Percentiles rank a stretch among this genome's conserved stretches.
These are phyloP conservation scores for Alca torda DNA, from an alignment of 2,797 vertebrate genomes.

Conservation along the genomic window DNA sequence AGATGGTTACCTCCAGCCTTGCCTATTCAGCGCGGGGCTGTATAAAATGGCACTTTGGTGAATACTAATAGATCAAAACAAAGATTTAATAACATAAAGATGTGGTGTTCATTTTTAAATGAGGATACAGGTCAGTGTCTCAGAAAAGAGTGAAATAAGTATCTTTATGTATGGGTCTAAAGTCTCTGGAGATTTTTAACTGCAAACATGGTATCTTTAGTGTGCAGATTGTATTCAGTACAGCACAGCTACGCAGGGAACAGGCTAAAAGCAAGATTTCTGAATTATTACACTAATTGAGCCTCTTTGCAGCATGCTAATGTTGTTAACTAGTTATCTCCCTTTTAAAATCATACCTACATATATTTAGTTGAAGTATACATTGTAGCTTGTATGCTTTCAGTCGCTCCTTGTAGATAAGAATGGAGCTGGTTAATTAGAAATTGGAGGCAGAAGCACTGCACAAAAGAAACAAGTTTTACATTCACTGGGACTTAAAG, in stretches of 20 bases:
- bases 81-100: constrained; percentile 83
- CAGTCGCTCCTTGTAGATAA: constrained; percentile 12
- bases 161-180: constrained; percentile 77
- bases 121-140: constrained; percentile 79
- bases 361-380: constrained; percentile 6
- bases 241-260: constrained; percentile 52
- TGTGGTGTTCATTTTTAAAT: constrained; percentile 80
- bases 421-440: constrained; percentile 57
- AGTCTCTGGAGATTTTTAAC: constrained; percentile 76
- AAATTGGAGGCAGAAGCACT: constrained; percentile 36
- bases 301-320: constrained; percentile 23
- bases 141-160: constrained; percentile 75
- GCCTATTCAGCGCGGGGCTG: constrained; percentile 75
- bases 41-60: constrained; percentile 81
- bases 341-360: constrained; percentile 44
- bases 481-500: constrained; percentile 38
- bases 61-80: constrained; percentile 84
- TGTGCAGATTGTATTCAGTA: constrained; percentile 57
- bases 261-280: constrained; percentile 41
- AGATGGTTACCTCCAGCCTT: constrained; percentile 83
- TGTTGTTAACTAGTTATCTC: constrained; percentile 32
- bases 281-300: constrained; percentile 28
- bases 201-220: constrained; percentile 69
- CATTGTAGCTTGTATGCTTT: background rate
- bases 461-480: constrained; percentile 54